These are phyloP conservation scores for Amphiprion percula DNA, from an alignment of 2,113 vertebrate genomes.

Conservation along the genomic window DNA sequence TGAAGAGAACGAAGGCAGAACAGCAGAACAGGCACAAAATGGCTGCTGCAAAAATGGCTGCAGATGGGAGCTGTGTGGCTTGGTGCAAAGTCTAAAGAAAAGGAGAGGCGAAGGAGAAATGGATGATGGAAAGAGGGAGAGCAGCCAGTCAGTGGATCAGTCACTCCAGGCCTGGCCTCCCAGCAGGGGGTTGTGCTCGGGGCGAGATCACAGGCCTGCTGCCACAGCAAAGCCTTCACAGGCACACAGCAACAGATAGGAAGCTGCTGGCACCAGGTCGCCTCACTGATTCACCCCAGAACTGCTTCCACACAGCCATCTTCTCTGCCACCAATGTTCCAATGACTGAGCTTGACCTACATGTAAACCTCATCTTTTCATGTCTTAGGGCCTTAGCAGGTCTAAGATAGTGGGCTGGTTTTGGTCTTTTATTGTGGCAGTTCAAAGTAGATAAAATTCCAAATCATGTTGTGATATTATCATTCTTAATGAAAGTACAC, in stretches of 20 bases:
- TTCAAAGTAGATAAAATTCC: not conserved
- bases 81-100: slow-evolving; percentile 61
- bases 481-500: not conserved
- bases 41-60: slow-evolving; percentile 73
- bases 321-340: slow-evolving; percentile 44
- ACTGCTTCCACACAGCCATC: slow-evolving; percentile 51
- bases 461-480: not conserved
- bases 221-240: slow-evolving; percentile 89
- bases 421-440: not conserved
- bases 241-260: slow-evolving; percentile 86
- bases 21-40: slow-evolving; percentile 67
- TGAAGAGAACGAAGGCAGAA: slow-evolving; percentile 57
- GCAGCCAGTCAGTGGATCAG: slow-evolving; percentile 83
- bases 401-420: not conserved
- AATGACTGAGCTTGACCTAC: slow-evolving; percentile 51
- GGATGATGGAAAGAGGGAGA: slow-evolving; percentile 63
- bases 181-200: slow-evolving; percentile 88
- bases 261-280: slow-evolving; percentile 80
- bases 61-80: slow-evolving; percentile 70
- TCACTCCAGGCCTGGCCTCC: slow-evolving; percentile 89
- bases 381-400: not conserved
- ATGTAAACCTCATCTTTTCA: slow-evolving; percentile 24
- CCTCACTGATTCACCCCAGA: slow-evolving; percentile 78
- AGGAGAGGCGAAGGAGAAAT: slow-evolving; percentile 61
- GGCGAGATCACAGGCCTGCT: slow-evolving; percentile 89